A percentile compares a stretch with the other conserved stretches of the same genome.
phyloP scores from a whole-genome alignment of 2,113 vertebrate species.

The Salvator merianae region DNA sequence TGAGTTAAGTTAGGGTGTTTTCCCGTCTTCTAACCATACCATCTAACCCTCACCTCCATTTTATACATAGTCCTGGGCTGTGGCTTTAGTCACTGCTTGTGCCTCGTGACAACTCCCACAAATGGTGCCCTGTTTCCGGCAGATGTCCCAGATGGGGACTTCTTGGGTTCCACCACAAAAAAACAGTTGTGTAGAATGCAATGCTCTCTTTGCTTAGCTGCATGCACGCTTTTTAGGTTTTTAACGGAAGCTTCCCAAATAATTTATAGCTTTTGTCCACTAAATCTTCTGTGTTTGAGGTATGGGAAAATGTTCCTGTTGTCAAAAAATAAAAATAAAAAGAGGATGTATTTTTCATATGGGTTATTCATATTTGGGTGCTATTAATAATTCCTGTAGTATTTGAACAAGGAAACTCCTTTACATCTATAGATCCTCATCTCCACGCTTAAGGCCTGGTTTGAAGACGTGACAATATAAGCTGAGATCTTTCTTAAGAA shows the following conservation, averaged over 20 bases:
- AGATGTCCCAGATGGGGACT: slow-evolving; percentile 86
- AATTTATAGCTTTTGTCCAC: slow-evolving; percentile 40
- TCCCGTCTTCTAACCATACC: slow-evolving; percentile 65
- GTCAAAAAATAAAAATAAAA: not conserved
- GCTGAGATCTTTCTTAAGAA: not conserved
- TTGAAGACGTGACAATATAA: not conserved
- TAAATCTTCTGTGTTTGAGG: not conserved
- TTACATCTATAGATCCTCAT: not conserved
- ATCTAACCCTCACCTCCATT: too few relatives aligned
- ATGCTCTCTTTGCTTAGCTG: slow-evolving; percentile 42
- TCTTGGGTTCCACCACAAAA: slow-evolving; percentile 85
- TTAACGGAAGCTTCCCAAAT: slow-evolving; percentile 31
- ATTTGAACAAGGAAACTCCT: not conserved
- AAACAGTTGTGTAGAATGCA: slow-evolving; percentile 78
- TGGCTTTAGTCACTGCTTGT: slow-evolving; percentile 82
- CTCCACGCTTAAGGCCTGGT: not conserved
- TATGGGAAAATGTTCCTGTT: rapidly evolving
- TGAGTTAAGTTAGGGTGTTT: slow-evolving; percentile 60
- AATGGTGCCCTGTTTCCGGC: slow-evolving; percentile 89
- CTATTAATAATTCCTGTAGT: not conserved
- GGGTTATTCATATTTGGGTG: not conserved
- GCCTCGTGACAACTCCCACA: slow-evolving; percentile 83
- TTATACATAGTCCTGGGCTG: slow-evolving; percentile 72
- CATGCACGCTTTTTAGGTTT: not conserved
- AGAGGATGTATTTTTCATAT: not conserved